Evolutionary conservation across 2,113 vertebrate genomes (phyloP).

Genomic region (Enhydra lutris): DNA sequence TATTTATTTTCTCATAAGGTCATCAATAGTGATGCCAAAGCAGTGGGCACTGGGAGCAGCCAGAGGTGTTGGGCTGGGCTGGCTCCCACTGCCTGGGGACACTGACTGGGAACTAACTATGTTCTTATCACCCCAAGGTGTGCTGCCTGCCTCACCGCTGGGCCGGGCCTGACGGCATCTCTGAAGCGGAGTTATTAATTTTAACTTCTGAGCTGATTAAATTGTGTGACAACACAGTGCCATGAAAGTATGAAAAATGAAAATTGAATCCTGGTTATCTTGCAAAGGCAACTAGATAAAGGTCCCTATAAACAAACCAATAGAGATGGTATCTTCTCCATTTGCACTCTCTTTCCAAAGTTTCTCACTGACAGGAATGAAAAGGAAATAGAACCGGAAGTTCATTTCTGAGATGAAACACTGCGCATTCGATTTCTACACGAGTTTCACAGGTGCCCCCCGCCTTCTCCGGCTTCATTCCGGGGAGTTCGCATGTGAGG

Average conservation of each 20-base stretch:
- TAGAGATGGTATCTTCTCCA: not conserved
- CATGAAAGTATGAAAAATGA: constrained; percentile 7
- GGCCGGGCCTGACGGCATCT: not conserved
- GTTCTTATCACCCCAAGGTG: not conserved
- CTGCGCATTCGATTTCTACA: not conserved
- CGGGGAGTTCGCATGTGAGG: not conserved
- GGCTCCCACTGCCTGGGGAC: not conserved
- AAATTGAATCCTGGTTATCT: constrained; percentile 56
- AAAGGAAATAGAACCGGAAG: not conserved
- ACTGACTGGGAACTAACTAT: not conserved
- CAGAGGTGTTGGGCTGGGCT: not conserved
- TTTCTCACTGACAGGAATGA: constrained; percentile 9
- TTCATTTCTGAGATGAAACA: not conserved
- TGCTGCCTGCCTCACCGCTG: not conserved
- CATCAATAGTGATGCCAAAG: not conserved
- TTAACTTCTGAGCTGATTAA: constrained; percentile 46
- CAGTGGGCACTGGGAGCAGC: too few species aligned
- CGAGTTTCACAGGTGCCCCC: not conserved
- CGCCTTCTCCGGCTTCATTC: not conserved
- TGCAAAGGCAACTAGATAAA: constrained; percentile 44
- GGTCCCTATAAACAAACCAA: not conserved
- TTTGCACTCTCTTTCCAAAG: not conserved
- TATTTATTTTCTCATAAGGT: not conserved
- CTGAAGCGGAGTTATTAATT: constrained; percentile 39
- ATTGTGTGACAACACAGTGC: not conserved